Base-by-base conservation (phyloP, 2,113 vertebrate genomes). In the Geococcyx californianus region DNA sequence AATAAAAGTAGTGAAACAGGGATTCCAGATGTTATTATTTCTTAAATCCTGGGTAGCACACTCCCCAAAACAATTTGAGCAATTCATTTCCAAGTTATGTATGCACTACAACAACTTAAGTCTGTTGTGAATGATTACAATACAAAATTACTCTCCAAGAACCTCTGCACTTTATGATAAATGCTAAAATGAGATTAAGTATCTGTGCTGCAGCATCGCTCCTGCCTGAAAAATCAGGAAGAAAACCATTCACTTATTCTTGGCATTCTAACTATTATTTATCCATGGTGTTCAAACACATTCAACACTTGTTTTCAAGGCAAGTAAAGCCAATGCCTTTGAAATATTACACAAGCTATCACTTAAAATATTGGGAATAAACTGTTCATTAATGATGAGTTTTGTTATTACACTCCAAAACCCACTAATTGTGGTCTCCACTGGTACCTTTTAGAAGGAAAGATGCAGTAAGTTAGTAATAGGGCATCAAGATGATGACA, bases 171-270 rank as follows among this genome's bases (percentile, higher is more conserved):
- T 97, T 94, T 70, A 94, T 70, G 91, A 95, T 92, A 95, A 96
- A 93, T 79, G 80, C 74, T 94, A 83, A 25, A 36, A 95, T 51
- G 85, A 96, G 74, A 97, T 95, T 93, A 98, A 96, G n/a, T 92
- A 60, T 81, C 56, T 40, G 26, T 52, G 40, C 55, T 80, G 60
- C 70, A 90, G 90, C 36, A 92, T 89, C 87, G 66, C 85, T 93
- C 84, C 56, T 40, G 94, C 83, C 75, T 93, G 58, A 90, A 97
- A 98, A 96, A 75, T 84, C 89, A 94, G 33, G 87, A 91, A 93
- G 54, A 94, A 97, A 97, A 94, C 42, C 78, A 18, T 51, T 90
- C 77, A 90, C 93, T 97, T 97, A 93, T 96, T 96, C 86, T 96
- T 95, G 70, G 78, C 67, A 89, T 92, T 88, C 84, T 90, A 91